Evolutionary conservation across 2,888 invertebrate species (phyloP).

Genomic region (Pharmacophagus antenor): DNA sequence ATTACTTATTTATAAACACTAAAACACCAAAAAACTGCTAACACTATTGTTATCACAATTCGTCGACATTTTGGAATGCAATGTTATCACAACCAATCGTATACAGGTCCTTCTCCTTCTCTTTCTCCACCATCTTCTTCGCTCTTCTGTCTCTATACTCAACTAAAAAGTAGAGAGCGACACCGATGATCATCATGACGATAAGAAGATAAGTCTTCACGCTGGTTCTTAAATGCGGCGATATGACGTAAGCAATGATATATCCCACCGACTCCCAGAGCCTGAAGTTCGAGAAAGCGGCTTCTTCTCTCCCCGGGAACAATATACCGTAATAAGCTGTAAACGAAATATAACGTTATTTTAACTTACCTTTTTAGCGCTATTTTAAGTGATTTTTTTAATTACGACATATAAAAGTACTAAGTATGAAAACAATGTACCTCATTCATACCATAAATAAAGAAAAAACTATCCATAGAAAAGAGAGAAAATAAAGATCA

Average conservation of each 20-base stretch:
- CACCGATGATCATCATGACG: slow-evolving; percentile 70
- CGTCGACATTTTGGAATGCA: slow-evolving; percentile 57
- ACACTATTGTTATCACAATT: slow-evolving; percentile 25
- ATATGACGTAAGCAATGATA: slow-evolving; percentile 82
- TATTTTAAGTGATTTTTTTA: too few relatives aligned
- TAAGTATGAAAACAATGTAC: too few relatives aligned
- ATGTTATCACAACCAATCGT: slow-evolving; percentile 59
- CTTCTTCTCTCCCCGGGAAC: slow-evolving; percentile 83
- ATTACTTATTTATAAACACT: too few relatives aligned
- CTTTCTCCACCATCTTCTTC: slow-evolving; percentile 42
- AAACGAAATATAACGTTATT: too few relatives aligned
- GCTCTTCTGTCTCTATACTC: slow-evolving; percentile 53
- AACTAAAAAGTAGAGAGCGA: slow-evolving; percentile 73
- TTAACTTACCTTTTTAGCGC: not conserved
- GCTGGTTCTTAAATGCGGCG: slow-evolving; percentile 73
- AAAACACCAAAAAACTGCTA: not conserved
- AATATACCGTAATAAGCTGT: slow-evolving; percentile 83
- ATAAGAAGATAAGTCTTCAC: slow-evolving; percentile 79
- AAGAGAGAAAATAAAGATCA: too few relatives aligned
- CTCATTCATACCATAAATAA: too few relatives aligned
- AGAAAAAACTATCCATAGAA: too few relatives aligned
- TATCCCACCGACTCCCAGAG: slow-evolving; percentile 86
- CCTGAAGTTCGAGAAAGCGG: slow-evolving; percentile 85
- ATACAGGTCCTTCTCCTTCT: slow-evolving; percentile 42
- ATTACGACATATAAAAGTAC: too few relatives aligned